A percentile compares a stretch with the other conserved stretches of the same genome.
Evolutionary conservation across 2,113 vertebrate genomes (phyloP).

Genomic region (Neolamprologus falcicula): DNA sequence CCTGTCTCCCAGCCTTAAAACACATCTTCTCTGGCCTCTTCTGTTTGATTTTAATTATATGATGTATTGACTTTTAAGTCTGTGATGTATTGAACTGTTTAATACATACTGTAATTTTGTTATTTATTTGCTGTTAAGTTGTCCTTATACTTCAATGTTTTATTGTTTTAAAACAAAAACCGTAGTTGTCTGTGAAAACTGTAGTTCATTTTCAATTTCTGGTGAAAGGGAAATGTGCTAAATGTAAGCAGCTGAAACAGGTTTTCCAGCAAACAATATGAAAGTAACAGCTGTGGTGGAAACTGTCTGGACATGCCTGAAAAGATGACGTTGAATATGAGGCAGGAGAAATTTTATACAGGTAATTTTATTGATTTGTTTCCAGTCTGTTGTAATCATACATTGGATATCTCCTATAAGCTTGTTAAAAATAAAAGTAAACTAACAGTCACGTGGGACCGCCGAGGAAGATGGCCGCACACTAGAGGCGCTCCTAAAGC

Average conservation of each 20-base stretch:
- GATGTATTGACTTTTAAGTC: background rate
- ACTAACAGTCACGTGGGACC: background rate
- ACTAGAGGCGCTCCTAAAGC: background rate
- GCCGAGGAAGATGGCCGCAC: background rate
- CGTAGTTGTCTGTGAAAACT: background rate
- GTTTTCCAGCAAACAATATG: background rate
- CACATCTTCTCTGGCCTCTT: background rate
- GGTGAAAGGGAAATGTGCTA: background rate
- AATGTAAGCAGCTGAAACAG: background rate
- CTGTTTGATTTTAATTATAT: background rate
- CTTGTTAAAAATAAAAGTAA: background rate
- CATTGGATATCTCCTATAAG: background rate
- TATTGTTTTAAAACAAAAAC: background rate
- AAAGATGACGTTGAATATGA: background rate
- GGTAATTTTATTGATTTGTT: background rate
- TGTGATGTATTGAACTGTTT: background rate
- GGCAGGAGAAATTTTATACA: background rate
- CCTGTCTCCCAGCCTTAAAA: background rate
- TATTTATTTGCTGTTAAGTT: background rate
- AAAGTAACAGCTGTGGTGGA: background rate
- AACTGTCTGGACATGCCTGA: background rate
- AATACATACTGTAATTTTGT: background rate
- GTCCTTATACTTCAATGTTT: background rate
- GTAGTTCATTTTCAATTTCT: background rate
- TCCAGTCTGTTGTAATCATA: background rate